A percentile compares a stretch with the other conserved stretches of the same genome.
These are phyloP conservation scores for Cybosia mesomella DNA, from an alignment of 2,888 invertebrate genomes.

Conservation along the genomic window DNA sequence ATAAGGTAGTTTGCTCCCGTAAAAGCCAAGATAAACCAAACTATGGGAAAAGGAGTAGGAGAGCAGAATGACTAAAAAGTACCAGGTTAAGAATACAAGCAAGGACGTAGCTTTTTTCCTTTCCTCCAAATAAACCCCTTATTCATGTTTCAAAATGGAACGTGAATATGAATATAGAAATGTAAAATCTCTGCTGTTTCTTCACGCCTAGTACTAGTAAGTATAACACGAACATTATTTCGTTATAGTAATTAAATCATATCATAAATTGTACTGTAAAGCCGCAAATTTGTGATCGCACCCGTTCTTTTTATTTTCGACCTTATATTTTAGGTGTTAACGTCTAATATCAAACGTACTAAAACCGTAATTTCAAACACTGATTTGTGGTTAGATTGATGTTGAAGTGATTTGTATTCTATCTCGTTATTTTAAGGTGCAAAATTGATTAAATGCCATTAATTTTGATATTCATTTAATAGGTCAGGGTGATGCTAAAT, in stretches of 20 bases:
- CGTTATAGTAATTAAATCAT: conserved; percentile 8
- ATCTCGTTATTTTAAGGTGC: conserved; percentile 9
- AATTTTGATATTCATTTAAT: conserved; percentile 14
- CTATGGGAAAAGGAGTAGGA: too few species aligned
- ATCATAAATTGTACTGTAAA: conserved; percentile 7
- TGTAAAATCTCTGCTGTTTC: too few species aligned
- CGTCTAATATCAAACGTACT: conserved; percentile 4
- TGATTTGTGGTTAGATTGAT: conserved; percentile 14
- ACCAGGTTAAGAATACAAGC: too few species aligned
- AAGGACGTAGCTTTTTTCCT: too few species aligned
- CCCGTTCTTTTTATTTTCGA: not conserved
- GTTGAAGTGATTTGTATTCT: conserved; percentile 13
- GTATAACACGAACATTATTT: not conserved
- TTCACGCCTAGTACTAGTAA: too few species aligned
- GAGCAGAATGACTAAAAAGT: too few species aligned
- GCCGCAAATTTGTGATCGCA: not conserved
- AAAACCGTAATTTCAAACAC: conserved; percentile 7
- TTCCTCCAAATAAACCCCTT: too few species aligned
- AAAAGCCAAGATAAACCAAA: too few species aligned
- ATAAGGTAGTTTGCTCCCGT: too few species aligned
- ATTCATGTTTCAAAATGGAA: too few species aligned
- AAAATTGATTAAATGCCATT: conserved; percentile 7
- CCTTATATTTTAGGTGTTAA: not conserved
- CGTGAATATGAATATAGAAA: too few species aligned
- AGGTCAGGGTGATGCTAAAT: conserved; percentile 14